Conservation (phyloP, 2,797 vertebrate genomes). For the Ispidina picta region DNA sequence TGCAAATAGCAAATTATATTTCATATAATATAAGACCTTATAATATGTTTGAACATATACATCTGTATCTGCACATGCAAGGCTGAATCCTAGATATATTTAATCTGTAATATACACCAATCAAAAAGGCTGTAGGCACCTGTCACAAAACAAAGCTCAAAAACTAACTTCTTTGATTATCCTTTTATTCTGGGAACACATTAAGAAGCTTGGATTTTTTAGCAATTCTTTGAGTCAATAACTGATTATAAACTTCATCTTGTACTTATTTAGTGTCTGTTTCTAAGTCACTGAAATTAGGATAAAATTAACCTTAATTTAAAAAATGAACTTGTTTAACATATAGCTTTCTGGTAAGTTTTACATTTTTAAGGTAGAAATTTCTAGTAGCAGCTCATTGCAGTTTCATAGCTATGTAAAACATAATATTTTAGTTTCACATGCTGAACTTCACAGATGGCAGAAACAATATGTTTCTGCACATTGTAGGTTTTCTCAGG, state of each 20-base stretch:
- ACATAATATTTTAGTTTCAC: neutral
- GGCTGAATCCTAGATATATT: neutral
- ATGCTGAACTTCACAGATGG: neutral
- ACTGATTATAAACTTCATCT: neutral
- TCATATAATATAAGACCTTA: too few relatives aligned
- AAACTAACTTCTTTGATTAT: neutral
- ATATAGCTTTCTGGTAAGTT: neutral
- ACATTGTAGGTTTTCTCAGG: neutral
- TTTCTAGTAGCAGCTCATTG: neutral
- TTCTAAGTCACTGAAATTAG: neutral
- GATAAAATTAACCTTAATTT: neutral
- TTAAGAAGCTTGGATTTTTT: neutral
- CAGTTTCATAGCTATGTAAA: neutral
- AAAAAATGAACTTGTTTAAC: neutral
- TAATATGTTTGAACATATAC: neutral
- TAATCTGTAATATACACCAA: neutral
- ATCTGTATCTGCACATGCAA: neutral
- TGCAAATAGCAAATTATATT: too few relatives aligned
- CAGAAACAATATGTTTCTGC: neutral
- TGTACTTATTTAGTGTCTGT: neutral
- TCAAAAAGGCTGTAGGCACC: neutral
- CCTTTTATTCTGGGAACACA: neutral
- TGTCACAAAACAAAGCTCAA: neutral
- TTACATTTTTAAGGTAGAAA: neutral
- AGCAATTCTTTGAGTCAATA: neutral